Conservation (phyloP, 2,888 invertebrate genomes). For the Acanthosepion pharaonis region DNA sequence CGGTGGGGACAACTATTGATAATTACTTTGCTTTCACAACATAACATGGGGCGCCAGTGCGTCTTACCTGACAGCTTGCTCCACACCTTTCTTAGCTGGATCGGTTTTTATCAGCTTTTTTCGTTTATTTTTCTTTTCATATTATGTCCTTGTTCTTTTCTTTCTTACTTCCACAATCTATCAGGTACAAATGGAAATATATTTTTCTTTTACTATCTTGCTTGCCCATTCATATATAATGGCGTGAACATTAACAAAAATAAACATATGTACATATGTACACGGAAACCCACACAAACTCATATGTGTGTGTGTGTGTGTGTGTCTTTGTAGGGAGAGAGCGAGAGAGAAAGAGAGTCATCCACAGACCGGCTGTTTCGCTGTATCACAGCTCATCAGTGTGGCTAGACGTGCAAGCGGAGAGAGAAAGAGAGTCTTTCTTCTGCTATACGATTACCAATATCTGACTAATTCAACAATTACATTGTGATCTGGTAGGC, state of each 20-base stretch:
- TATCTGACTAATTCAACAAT: no score
- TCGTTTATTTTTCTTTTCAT: background rate
- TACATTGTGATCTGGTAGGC: no score
- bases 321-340: no score
- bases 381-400: no score
- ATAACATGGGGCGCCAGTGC: background rate
- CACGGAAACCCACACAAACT: background rate
- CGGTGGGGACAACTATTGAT: conserved; percentile 2
- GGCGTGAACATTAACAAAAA: background rate
- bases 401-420: no score
- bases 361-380: no score
- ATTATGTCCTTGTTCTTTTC: background rate
- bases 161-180: background rate
- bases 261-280: background rate
- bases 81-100: background rate
- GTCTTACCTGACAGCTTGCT: background rate
- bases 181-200: background rate
- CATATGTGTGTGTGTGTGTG: background rate
- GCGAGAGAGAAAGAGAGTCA: no score
- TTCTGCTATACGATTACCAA: no score
- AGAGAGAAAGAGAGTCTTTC: no score
- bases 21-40: conserved; percentile 33
- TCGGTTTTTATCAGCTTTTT: background rate
- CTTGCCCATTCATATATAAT: no score
- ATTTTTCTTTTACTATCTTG: background rate